Evolutionary conservation across 2,888 invertebrate genomes (phyloP).

Genomic region (Phymatocera aterrima): DNA sequence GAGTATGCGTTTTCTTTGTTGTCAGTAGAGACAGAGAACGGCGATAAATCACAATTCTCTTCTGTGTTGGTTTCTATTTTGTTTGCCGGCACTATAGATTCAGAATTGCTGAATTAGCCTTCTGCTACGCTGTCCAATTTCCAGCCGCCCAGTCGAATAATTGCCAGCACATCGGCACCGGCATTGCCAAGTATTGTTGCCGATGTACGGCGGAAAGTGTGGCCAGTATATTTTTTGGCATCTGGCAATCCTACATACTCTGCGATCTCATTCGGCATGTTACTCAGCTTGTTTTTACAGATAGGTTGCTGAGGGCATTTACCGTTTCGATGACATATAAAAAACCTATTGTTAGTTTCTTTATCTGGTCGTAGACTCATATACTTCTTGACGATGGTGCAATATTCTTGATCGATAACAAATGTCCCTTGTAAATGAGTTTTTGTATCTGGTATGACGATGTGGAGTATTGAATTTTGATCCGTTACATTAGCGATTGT

Average conservation of each 20-base stretch:
- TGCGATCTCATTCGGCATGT: slow-evolving; percentile 53
- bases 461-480: slow-evolving; percentile 37
- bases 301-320: slow-evolving; percentile 51
- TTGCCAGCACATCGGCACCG: slow-evolving; percentile 52
- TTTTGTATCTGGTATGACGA: slow-evolving; percentile 47
- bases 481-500: slow-evolving; percentile 47
- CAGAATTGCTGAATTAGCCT: no score
- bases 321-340: slow-evolving; percentile 49
- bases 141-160: slow-evolving; percentile 55
- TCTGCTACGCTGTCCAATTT: slow-evolving; percentile 53
- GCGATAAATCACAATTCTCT: no score
- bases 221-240: slow-evolving; percentile 66
- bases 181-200: slow-evolving; percentile 53
- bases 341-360: slow-evolving; percentile 48
- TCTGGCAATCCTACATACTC: slow-evolving; percentile 49
- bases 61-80: no score
- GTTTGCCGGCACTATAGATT: no score
- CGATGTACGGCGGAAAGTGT: slow-evolving; percentile 55
- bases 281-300: slow-evolving; percentile 51
- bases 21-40: no score
- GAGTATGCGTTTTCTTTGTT: no score
- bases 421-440: slow-evolving; percentile 47
- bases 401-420: slow-evolving; percentile 47
- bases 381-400: slow-evolving; percentile 49
- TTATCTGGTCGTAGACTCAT: slow-evolving; percentile 45